These are phyloP conservation scores for Prochilodus magdalenae DNA, from an alignment of 2,113 vertebrate genomes.

Conservation along the genomic window DNA sequence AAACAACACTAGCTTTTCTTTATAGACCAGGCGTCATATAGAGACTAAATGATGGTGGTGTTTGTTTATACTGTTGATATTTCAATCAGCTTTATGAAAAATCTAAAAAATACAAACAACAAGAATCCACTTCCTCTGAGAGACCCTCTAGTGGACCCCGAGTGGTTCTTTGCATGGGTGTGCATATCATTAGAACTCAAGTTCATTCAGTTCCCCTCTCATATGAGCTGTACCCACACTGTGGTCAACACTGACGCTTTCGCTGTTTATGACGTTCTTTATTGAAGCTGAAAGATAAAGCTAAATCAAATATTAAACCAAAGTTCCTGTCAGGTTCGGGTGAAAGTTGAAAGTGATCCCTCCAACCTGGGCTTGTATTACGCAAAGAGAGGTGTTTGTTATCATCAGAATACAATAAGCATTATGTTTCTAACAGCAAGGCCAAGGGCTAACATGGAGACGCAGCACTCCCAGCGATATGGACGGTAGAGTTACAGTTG, in stretches of 20 bases:
- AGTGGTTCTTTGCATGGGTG: too few relatives aligned
- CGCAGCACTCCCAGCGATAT: background rate
- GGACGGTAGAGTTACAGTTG: background rate
- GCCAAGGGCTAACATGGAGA: background rate
- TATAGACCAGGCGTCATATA: too few relatives aligned
- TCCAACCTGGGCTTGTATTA: background rate
- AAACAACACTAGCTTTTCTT: too few relatives aligned
- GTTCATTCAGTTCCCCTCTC: background rate
- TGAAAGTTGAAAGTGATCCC: background rate
- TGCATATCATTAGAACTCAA: background rate
- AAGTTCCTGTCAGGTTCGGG: background rate
- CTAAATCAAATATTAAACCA: background rate
- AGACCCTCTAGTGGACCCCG: too few relatives aligned
- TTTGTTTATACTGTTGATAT: too few relatives aligned
- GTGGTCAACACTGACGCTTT: background rate
- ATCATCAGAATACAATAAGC: background rate
- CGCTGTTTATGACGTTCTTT: background rate
- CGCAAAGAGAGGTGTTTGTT: background rate
- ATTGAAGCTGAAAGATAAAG: constrained; percentile 11
- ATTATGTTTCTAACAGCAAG: background rate
- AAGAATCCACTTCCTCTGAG: too few relatives aligned
- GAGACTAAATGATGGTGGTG: too few relatives aligned
- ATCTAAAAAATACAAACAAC: too few relatives aligned
- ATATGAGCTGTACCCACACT: background rate
- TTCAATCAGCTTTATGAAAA: too few relatives aligned